Evolutionary conservation across 2,113 vertebrate species (phyloP).

Genomic region (Bubo bubo): DNA sequence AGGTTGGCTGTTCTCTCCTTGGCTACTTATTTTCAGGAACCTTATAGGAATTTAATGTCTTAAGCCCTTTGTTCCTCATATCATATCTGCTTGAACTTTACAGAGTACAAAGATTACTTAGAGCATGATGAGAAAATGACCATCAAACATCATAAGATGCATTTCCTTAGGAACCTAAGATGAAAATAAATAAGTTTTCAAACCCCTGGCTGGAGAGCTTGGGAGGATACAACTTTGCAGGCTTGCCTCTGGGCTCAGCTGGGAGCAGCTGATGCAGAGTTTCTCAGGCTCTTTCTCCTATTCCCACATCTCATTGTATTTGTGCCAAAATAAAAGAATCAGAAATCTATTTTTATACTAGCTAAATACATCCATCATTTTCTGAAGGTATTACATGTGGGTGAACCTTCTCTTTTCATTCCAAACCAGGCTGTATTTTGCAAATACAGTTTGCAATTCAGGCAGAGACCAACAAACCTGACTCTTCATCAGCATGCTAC

Average conservation of each 20-base stretch:
- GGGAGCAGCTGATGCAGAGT: neutral
- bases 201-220: neutral
- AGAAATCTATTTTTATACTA: neutral
- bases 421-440: neutral
- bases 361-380: constrained; percentile 1
- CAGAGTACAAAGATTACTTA: neutral
- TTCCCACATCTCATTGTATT: constrained; percentile 43
- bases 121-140: neutral
- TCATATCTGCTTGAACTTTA: neutral
- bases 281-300: constrained; percentile 29
- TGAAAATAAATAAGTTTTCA: neutral
- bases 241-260: neutral
- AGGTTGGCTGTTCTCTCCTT: neutral
- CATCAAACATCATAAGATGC: neutral
- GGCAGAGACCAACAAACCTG: neutral
- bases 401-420: neutral
- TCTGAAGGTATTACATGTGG: neutral
- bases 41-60: neutral
- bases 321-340: neutral
- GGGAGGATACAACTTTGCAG: neutral
- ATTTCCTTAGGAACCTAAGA: neutral
- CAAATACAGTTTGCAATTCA: neutral
- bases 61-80: neutral
- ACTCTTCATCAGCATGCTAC: neutral
- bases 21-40: neutral